These are phyloP conservation scores for Coelopa pilipes DNA, from an alignment of 2,888 invertebrate species.

Conservation along the genomic window DNA sequence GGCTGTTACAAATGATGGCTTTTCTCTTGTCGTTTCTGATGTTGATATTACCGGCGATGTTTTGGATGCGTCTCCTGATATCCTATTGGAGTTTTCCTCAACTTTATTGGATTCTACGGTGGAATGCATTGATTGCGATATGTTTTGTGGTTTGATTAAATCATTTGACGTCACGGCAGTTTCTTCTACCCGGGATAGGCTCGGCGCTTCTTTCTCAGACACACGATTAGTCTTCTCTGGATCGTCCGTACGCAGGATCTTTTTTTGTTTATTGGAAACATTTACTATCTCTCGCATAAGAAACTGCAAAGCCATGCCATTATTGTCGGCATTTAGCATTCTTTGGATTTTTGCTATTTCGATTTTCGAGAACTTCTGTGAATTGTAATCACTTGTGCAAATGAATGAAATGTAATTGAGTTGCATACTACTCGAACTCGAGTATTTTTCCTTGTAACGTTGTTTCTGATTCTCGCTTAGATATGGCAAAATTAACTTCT, in stretches of 20 bases:
- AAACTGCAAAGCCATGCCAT: constrained; percentile 58
- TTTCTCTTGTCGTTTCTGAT: background rate
- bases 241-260: constrained; percentile 37
- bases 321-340: constrained; percentile 57
- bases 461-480: constrained; percentile 50
- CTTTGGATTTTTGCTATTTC: constrained; percentile 58
- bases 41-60: background rate
- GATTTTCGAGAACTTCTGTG: constrained; percentile 52
- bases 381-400: constrained; percentile 56
- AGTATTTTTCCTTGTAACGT: constrained; percentile 55
- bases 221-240: background rate
- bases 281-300: constrained; percentile 58
- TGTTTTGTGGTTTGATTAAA: constrained; percentile 38
- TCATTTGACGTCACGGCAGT: constrained; percentile 11
- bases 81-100: constrained; percentile 24
- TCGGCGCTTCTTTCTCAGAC: background rate
- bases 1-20: constrained; percentile 3
- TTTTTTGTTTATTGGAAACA: constrained; percentile 54
- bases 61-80: background rate
- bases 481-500: constrained; percentile 58
- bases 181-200: too few relatives aligned
- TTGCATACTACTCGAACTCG: constrained; percentile 48
- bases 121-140: constrained; percentile 39
- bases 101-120: constrained; percentile 32
- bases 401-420: constrained; percentile 60